Base-by-base conservation (phyloP, 2,888 invertebrate species). In the Thymelicus acteon region DNA sequence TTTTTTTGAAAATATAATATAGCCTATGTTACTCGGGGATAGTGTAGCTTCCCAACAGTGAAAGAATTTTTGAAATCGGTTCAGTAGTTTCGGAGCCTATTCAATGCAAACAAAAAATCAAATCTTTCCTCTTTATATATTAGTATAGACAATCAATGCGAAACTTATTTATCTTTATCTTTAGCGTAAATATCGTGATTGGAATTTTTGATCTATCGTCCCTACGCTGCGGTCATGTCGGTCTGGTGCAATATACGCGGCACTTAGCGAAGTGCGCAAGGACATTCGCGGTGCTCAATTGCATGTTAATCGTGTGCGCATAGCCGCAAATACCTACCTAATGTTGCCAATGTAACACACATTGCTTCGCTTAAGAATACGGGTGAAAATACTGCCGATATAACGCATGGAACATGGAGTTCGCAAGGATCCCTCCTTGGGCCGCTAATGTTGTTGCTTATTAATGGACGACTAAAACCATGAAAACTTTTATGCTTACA, bases 251-350 rank as follows among this genome's bases (percentile, higher is more conserved):
- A 69, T 58, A 63, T 49, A 57, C 57, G 7, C 44, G 12, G 68
- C 62, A 68, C 68, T 68, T 62, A 68, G 15, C 57, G 63, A 63
- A 48, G 57, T 58, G 63, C 69, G 63, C 63, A 63, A 69, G 69
- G 69, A 63, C 69, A 37, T 49, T 40, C 24, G 40, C 69, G 57
- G 69, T 58, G 44, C 63, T 69, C 69, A 63, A 63, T 69, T 69
- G 69, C 63, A 69, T 69, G 39, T 69, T 69, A 63, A 69, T 69
- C 47, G 63, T 49, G 49, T 60, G 49, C 69, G 64, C 60, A 49
- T 44, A 70, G 63, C 48, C 37, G 54, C 63, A 49, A 6, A 49
- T 60, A 39, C 57, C 31, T 58, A 47, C 15, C 19, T 49, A 57
- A 15, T 13, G 48, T 60, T 60, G 15, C 48, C 39, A 58, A 54